Evolutionary conservation across 1,140 invertebrate species (phyloP).

Genomic region (Pectinophora gossypiella): DNA sequence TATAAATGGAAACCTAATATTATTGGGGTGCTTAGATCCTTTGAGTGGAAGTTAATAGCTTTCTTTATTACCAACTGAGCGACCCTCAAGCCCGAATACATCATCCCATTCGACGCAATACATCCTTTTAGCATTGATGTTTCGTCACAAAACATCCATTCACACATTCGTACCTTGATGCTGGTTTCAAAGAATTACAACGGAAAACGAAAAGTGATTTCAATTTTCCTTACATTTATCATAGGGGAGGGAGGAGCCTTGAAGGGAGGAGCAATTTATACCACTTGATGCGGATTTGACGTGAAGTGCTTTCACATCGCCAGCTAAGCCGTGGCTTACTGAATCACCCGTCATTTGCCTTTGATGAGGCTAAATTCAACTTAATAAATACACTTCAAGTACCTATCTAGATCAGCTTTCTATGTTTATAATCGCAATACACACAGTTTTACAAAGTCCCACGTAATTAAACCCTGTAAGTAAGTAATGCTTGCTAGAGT

Average conservation of each 20-base stretch:
- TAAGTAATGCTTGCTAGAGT: too few relatives aligned
- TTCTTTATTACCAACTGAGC: too few relatives aligned
- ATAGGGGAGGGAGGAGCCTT: conserved; percentile 24
- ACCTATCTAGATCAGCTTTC: too few relatives aligned
- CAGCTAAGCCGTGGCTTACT: conserved; percentile 41
- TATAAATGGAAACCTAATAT: too few relatives aligned
- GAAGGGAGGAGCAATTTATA: conserved; percentile 38
- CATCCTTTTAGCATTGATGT: conserved; percentile 27
- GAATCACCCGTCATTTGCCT: conserved; percentile 45
- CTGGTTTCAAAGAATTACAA: conserved; percentile 25
- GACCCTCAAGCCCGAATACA: too few relatives aligned
- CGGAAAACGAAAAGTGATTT: conserved; percentile 48
- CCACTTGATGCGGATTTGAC: conserved; percentile 55
- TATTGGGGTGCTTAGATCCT: too few relatives aligned
- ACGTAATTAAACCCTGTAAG: too few relatives aligned
- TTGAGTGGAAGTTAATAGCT: too few relatives aligned
- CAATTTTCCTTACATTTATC: conserved; percentile 58
- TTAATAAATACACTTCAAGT: too few relatives aligned
- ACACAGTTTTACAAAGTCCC: too few relatives aligned
- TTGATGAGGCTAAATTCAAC: conserved; percentile 40
- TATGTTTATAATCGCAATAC: too few relatives aligned
- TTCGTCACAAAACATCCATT: conserved; percentile 28
- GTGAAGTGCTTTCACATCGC: conserved; percentile 40
- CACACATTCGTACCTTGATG: conserved; percentile 14
- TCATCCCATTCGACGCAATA: conserved; percentile 21